Evolutionary conservation across 2,113 vertebrate species (phyloP).

Genomic region (human): GRCh38 chr6:115826501-115827000

Average conservation of each 20-base stretch:
- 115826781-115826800: slow-evolving; percentile 15
- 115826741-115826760: neutral
- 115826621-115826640: slow-evolving; percentile 31
- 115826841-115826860: neutral
- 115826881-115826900: neutral
- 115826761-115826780: neutral
- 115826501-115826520: neutral
- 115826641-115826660: slow-evolving; percentile 15
- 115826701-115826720: slow-evolving; percentile 45
- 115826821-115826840: slow-evolving; percentile 49
- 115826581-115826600: neutral
- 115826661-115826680: neutral
- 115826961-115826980: neutral
- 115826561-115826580: neutral
- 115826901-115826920: slow-evolving; percentile 35
- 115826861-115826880: slow-evolving; percentile 33
- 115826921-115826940: neutral
- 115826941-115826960: neutral
- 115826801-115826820: neutral
- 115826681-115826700: neutral
- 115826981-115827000: neutral
- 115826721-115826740: neutral
- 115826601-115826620: neutral
- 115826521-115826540: slow-evolving; percentile 2
- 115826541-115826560: neutral